Base-by-base conservation (phyloP, 2,888 invertebrate genomes). In the Chalcis sispes region DNA sequence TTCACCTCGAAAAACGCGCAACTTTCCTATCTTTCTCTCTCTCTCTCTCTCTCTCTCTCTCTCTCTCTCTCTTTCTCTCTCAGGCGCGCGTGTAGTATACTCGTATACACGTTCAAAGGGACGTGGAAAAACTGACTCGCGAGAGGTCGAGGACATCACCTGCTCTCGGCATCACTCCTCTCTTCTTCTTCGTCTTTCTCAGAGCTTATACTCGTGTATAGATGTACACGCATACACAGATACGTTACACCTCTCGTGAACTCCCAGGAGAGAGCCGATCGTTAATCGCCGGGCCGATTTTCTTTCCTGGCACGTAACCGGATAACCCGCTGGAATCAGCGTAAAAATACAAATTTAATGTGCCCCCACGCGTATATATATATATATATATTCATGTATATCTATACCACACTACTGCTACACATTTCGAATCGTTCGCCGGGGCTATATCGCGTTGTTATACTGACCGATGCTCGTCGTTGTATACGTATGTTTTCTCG, bases 341-440 rank as follows among this genome's bases (percentile, higher is more conserved):
- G 91, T 91, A 91, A 91, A 91, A 91, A 91, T 91, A 91, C 91
- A 91, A 91, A 91, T 91, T 91, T 91, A 91, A 91, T 91, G 91
- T 91, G 79, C 72, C 59, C 61, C 10, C 23, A 23, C n/a, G n/a
- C 23, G 25, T 15, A 42, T 2, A 25, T 56, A 56, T 4, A n/a
- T n/a, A n/a, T n/a, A n/a, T n/a, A n/a, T n/a, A n/a, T n/a, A n/a
- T n/a, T n/a, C n/a, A n/a, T n/a, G n/a, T n/a, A n/a, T n/a, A n/a
- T n/a, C n/a, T n/a, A n/a, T n/a, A n/a, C n/a, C n/a, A n/a, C n/a
- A n/a, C n/a, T n/a, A n/a, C n/a, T 15, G 23, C 59, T 18, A n/a
- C n/a, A 2, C 27, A 36, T 7, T 2, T 20, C 52, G 54, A 42
- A 29, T 54, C 64, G 54, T 27, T 27, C 25, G 48, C 50, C 61